Base-by-base conservation (phyloP, 2,888 invertebrate genomes). In the Orthosia incerta region DNA sequence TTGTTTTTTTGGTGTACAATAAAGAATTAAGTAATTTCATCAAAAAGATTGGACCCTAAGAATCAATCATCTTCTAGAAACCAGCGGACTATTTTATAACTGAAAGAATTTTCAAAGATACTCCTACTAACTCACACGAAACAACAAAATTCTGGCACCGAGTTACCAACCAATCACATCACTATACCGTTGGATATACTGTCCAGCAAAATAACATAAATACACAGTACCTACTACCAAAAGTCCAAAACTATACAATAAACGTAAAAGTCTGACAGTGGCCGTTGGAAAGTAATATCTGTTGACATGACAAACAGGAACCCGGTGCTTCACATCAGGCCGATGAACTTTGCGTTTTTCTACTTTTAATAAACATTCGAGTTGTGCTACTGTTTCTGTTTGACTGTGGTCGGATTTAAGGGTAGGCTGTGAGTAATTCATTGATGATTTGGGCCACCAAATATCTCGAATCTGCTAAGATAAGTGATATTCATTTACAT, bases 241-340 rank as follows among this genome's bases (percentile, higher is more conserved):
- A 60, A 45, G 26, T 39, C 57, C 61, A 67, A 55, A 65, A 69
- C 75, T 73, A 63, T 62, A 65, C 60, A 71, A 67, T 62, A 75
- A 76, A 82, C 62, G 63, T 74, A 74, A 75, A 86, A 79, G 26
- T 64, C 61, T 62, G 39, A 62, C 71, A 70, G 72, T 57, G 18
- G 60, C 60, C 66, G 85, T 76, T 79, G 76, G 71, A 87, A 87
- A 87, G 83, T 87, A 86, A 87, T 88, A 85, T 86, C 83, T 91
- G 89, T 90, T 88, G 88, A 90, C 87, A 87, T 64, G 70, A 82
- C 88, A 88, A 89, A 91, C 87, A 90, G 85, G 82, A 84, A 85
- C 86, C 90, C 82, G 85, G 83, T 87, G 89, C 83, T 75, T 82
- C 78, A 78, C 88, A 88, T 81, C 39, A 82, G 90, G 87, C 64